Evolutionary conservation across 2,113 vertebrate genomes (phyloP), one percentile per base, ranked within the genome.

Genomic region (Tautogolabrus adspersus): DNA sequence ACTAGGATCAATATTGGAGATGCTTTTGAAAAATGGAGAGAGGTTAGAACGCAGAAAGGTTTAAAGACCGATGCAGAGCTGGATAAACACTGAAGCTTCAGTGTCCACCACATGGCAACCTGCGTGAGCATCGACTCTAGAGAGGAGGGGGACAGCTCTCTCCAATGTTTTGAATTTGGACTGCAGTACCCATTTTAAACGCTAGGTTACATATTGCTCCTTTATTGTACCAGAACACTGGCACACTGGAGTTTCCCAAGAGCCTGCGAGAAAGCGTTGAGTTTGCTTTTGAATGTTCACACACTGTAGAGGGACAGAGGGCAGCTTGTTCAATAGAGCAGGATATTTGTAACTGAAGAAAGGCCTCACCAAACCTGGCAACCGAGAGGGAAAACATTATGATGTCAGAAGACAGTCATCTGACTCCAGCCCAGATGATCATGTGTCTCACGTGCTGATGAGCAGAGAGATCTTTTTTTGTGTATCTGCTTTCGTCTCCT

Each of bases 351-450:
- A 44, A 44, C 42, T 44, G 42, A 44, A 44, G 42, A 10, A 5
- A 12, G n/a, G 13, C 15, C 6, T 8, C 16, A 8, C 47, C 44
- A 42, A 46, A 42, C 42, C 15, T 38, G 23, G 66, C 62, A 61
- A 2, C 23, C 15, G 2, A 18, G 42, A 8, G 15, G 0, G 37
- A 1, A 67, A 52, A 7, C 15, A 62, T 11, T 51, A 16, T 54
- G 37, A 49, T 60, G 46, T 52, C 10, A 2, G 34, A 10, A 44
- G 49, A 30, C 38, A 26, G 49, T 75, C 60, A 75, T 42, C 40
- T 78, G 74, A 82, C 38, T 61, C 51, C n/a, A 46, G 10, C 40
- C 42, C 19, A 62, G 0, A 57, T 67, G 66, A 63, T 74, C 16
- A 61, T 56, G 61, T 51, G 73, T 63, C 61, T 83, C 63, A 47